These are phyloP conservation scores for Bradypus variegatus DNA, from an alignment of 2,797 vertebrate genomes.

Conservation along the genomic window DNA sequence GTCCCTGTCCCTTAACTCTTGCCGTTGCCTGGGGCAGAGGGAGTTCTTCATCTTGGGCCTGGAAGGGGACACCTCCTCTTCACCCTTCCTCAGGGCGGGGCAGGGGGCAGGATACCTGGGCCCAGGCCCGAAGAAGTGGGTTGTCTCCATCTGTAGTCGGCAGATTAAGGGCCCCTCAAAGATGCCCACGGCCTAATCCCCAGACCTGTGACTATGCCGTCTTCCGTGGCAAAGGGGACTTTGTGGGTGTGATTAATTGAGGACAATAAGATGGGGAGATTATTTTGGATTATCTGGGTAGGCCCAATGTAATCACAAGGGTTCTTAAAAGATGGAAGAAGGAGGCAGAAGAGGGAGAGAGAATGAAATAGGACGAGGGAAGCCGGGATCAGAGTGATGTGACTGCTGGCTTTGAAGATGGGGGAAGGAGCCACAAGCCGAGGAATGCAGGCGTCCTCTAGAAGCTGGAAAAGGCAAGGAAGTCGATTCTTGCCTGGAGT, in stretches of 20 bases:
- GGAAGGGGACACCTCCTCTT: neutral
- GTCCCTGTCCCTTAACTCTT: neutral
- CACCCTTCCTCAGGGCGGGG: accelerated
- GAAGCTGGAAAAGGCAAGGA: neutral
- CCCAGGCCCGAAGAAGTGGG: neutral
- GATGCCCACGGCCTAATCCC: neutral
- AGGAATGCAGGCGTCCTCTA: no score
- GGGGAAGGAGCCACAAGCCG: neutral
- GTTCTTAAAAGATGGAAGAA: neutral
- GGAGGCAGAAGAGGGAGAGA: neutral
- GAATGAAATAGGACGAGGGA: neutral
- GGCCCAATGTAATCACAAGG: no score
- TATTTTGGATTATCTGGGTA: no score
- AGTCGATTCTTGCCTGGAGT: no score
- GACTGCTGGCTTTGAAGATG: accelerated
- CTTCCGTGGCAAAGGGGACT: neutral
- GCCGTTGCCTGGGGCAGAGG: neutral
- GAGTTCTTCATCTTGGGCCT: neutral
- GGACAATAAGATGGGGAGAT: neutral
- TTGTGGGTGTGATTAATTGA: neutral
- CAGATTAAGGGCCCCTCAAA: no score
- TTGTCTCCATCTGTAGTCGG: neutral
- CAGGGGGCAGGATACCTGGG: neutral
- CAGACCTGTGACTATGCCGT: no score
- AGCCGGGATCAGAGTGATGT: neutral